Evolutionary conservation across 2,113 vertebrate genomes (phyloP).

Genomic region (Phainopepla nitens): DNA sequence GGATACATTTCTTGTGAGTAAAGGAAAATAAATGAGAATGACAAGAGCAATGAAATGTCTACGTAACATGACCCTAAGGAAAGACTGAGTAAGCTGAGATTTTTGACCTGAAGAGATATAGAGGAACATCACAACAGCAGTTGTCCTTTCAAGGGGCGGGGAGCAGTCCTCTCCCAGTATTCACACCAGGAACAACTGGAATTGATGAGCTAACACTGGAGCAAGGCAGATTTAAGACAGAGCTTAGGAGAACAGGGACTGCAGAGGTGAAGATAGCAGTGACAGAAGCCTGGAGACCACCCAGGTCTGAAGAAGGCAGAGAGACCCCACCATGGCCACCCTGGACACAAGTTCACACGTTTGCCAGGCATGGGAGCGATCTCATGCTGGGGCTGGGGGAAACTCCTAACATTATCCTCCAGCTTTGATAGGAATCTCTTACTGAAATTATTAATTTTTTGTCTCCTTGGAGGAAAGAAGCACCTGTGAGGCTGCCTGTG

Average conservation of each 20-base stretch:
- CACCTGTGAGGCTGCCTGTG: not conserved
- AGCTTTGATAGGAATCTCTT: not conserved
- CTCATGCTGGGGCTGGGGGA: not conserved
- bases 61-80: not conserved
- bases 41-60: not conserved
- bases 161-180: not conserved
- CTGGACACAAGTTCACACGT: not conserved
- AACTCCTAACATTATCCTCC: not conserved
- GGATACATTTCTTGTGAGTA: not conserved
- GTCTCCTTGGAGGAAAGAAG: not conserved
- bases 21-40: constrained; percentile 6
- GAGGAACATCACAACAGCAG: not conserved
- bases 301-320: not conserved
- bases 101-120: not conserved
- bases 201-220: not conserved
- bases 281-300: not conserved
- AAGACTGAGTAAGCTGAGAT: not conserved
- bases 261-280: not conserved
- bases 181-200: not conserved
- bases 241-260: not conserved
- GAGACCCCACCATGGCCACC: rapidly evolving
- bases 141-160: not conserved
- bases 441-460: not conserved
- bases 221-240: not conserved
- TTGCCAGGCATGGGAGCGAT: rapidly evolving